Evolutionary conservation across 53 echinoderm and acorn worm species (phyloP), one percentile per base, ranked within the genome.

Genomic region (Antedon mediterranea): DNA sequence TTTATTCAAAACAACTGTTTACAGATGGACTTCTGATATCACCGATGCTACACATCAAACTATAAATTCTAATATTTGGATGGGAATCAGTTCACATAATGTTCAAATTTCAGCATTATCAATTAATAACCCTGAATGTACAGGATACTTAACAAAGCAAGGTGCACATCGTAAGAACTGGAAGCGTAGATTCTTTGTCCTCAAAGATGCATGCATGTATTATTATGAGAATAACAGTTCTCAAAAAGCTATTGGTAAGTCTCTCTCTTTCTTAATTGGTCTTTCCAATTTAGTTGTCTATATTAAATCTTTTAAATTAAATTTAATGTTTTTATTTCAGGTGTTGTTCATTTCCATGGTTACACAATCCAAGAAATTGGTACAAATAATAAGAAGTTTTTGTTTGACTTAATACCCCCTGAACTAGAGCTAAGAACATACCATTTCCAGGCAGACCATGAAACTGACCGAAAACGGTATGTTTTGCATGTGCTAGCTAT

Each of bases 291-390:
- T 6, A 6, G 11, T 37, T 37, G 11, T 37, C 4, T 6, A 37
- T 37, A 6, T 37, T 37, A 6, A 37, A 6, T 6, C 37, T 11
- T 6, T 11, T 6, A 6, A 37, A 11, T 37, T 11, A 37, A 37
- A 37, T 37, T 37, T 37, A 37, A 11, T 6, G 11, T 37, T 37
- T 37, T 11, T 37, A 37, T 37, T 37, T 37, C 76, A 94, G 97
- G 97, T 71, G 87, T 95, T 57, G 97, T 86, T 30, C 97, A 95
- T 92, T 92, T 95, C 88, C 97, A 95, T 82, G 97, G 97, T 73
- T 95, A 95, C 88, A 89, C 81, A 72, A 85, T 95, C 75, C 97
- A 95, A 77, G 97, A 95, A 84, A 91, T 84, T 0, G 87, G 91
- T 74, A 74, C 91, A 28, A 89, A 82, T 77, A 87, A 87, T 28